Base-by-base conservation (phyloP, 1,140 invertebrate genomes). In the Copidosoma floridanum region DNA sequence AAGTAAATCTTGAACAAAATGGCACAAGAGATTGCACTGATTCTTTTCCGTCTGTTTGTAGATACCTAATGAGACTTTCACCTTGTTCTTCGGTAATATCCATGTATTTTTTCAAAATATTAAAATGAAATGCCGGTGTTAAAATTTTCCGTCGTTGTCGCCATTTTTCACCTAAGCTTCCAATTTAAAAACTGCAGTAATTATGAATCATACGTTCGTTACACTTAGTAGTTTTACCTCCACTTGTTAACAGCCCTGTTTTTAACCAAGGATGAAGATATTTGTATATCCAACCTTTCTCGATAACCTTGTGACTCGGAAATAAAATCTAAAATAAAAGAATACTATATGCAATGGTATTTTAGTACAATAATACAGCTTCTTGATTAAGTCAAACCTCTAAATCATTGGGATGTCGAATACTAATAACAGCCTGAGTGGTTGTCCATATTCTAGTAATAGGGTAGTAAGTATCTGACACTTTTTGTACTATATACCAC, bases 81-180 rank as follows among this genome's bases (percentile, higher is more conserved):
- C 64, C 61, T 40, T 77, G 68, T n/a, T 76, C 65, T 7, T 67
- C 27, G 6, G 77, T 70, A 21, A 75, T 51, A 0, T 70, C 64
- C 21, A 91, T 68, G 74, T 93, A 96, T 67, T 91, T 85, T 63
- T 88, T 83, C 0, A 96, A 78, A 56, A 96, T 92, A 66, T 89
- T 89, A 72, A 95, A 95, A 75, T 97, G 93, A 76, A 97, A 97
- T 1, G 91, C 87, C 1, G 93, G 92, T 0, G 94, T 95, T 1
- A 97, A 73, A 37, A 96, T 81, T 79, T 91, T 93, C 51, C 94
- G 82, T n/a, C 92, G 80, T 0, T 73, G 68, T 43, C 86, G 85
- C 93, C 94, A 97, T 78, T 92, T 92, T 12, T 79, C 75, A 38
- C 90, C 91, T 87, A 47, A 18, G 75, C 40, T 54, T 21, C 27